Evolutionary conservation across 2,888 invertebrate species (phyloP).

Genomic region (Lutraria lutraria): DNA sequence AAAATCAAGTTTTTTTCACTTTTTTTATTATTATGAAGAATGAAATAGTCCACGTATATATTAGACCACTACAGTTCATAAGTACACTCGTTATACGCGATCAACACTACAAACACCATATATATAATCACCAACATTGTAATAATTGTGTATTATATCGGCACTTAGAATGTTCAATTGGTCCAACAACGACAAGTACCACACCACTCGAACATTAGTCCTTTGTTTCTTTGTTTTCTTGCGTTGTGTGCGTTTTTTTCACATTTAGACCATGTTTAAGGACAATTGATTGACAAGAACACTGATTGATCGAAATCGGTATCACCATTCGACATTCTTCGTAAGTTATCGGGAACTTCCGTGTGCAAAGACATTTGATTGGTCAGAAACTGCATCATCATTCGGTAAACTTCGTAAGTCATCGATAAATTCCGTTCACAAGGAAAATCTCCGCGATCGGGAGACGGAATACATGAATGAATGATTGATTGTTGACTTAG

Average conservation of each 20-base stretch:
- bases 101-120: not conserved
- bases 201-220: not conserved
- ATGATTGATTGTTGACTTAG: no score
- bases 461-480: no score
- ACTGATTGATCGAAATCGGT: not conserved
- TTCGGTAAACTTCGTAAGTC: not conserved
- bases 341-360: not conserved
- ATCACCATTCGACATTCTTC: not conserved
- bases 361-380: not conserved
- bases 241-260: not conserved
- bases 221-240: conserved; percentile 5
- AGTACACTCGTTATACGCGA: not conserved
- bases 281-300: not conserved
- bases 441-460: no score
- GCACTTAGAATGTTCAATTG: not conserved
- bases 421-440: not conserved
- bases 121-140: not conserved
- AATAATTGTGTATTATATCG: not conserved
- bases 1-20: no score
- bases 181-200: not conserved
- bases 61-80: not conserved
- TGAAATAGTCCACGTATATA: not conserved
- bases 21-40: no score
- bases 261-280: not conserved
- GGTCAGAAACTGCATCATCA: not conserved